Conservation (phyloP, 1,140 invertebrate genomes). For the Atopsyche davidsoni region DNA sequence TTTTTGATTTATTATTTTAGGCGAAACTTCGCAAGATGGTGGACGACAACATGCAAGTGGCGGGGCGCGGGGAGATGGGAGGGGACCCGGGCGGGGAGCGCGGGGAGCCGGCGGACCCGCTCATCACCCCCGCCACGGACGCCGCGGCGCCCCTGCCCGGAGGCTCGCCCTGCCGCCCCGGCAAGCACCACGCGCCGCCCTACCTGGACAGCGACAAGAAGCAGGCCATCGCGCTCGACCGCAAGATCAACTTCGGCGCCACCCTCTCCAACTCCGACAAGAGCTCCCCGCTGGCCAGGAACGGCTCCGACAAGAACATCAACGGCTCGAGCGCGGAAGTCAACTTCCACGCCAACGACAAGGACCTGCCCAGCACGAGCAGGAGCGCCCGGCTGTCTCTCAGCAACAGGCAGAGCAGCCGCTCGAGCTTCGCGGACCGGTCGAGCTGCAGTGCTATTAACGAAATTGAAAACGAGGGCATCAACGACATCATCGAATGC, state of each 20-base stretch:
- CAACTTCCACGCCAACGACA: slow-evolving; percentile 14
- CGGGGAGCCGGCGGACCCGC: slow-evolving; percentile 46
- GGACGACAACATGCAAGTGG: slow-evolving; percentile 47
- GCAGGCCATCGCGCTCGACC: slow-evolving; percentile 23
- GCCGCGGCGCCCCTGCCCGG: slow-evolving; percentile 40
- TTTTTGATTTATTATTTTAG: slow-evolving; percentile 29
- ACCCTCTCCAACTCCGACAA: slow-evolving; percentile 17
- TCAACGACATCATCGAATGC: slow-evolving; percentile 20
- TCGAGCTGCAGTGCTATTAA: slow-evolving; percentile 29
- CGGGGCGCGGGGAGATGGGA: slow-evolving; percentile 39
- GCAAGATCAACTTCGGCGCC: slow-evolving; percentile 39
- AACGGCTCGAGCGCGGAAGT: slow-evolving; percentile 17
- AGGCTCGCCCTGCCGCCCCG: slow-evolving; percentile 42
- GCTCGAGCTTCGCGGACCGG: slow-evolving; percentile 25
- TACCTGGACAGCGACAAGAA: slow-evolving; percentile 29
- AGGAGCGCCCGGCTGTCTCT: slow-evolving; percentile 39
- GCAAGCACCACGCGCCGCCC: slow-evolving; percentile 33
- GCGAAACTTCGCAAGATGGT: slow-evolving; percentile 52
- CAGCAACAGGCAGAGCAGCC: slow-evolving; percentile 39
- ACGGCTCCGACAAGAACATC: slow-evolving; percentile 19
- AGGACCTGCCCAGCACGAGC: slow-evolving; percentile 32
- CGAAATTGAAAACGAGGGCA: slow-evolving; percentile 28
- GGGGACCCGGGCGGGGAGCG: slow-evolving; percentile 36
- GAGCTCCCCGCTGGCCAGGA: slow-evolving; percentile 11
- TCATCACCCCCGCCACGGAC: slow-evolving; percentile 45